Evolutionary conservation across 1,140 invertebrate genomes (phyloP), one percentile per base, ranked within the genome.

Genomic region (Bilobella aurantiaca): DNA sequence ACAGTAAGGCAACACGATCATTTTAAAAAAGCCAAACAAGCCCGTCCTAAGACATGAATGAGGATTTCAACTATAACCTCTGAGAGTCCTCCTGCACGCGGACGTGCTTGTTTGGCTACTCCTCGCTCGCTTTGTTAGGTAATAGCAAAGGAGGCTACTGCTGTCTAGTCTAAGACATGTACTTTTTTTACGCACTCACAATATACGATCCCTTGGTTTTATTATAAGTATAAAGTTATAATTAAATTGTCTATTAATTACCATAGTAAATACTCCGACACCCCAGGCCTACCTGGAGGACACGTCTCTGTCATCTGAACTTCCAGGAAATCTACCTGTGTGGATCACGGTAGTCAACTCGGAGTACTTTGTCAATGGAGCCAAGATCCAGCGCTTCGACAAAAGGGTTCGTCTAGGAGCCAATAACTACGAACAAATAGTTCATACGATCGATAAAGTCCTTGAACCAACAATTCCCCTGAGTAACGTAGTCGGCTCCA

Each of bases 311-410:
- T 12, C 49, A n/a, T 58, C 71, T 2, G 68, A 73, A 27, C 34
- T 70, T 14, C 66, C 68, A n/a, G 71, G 71, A 47, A 73, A 73
- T 30, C 46, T 66, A 2, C 71, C 71, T 28, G 70, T 73, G 58
- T 73, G 71, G 71, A 58, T 73, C 12, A 73, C 71, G n/a, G 25
- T 18, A 23, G 49, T 53, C 14, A 23, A 23, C 12, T 16, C 12
- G 8, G 68, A 73, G 3, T 58, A 65, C 8, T 73, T 42, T 57
- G 47, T 73, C 8, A 73, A 73, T 65, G 68, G 69, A 63, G 71
- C 71, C 27, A 68, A 69, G 47, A 58, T 73, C 5, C 21, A 53
- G 37, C 60, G 56, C 58, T 28, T 59, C 27, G 49, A 68, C 64
- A 47, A 61, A 21, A n/a, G 30, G 25, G 62, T 67, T 18, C 65